A percentile compares a stretch with the other conserved stretches of the same genome.
phyloP scores from a whole-genome alignment of 1,140 invertebrate genomes.

The Aricia agestis region DNA sequence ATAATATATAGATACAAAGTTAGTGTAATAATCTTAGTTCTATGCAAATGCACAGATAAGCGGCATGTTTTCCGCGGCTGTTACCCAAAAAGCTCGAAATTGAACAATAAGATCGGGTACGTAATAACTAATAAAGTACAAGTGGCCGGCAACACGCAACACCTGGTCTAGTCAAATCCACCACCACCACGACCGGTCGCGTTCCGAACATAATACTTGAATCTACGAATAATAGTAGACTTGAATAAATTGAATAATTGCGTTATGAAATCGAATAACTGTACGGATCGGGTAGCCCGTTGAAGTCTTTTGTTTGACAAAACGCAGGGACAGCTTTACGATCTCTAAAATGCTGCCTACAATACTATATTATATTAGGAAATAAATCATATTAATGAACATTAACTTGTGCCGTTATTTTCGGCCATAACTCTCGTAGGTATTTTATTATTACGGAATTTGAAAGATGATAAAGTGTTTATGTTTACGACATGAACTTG shows the following conservation, averaged over 20 bases:
- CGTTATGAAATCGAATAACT: conserved; percentile 35
- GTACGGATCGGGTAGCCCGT: conserved; percentile 14
- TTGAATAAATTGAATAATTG: conserved; percentile 30
- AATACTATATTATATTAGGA: background rate
- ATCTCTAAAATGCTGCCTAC: background rate
- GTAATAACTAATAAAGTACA: conserved; percentile 6
- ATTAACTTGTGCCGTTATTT: background rate
- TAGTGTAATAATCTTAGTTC: no score
- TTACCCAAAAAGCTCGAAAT: background rate
- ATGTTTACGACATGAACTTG: no score
- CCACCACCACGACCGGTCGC: conserved; percentile 26
- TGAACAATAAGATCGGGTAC: conserved; percentile 7
- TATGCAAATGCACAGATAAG: background rate
- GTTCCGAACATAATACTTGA: conserved; percentile 22
- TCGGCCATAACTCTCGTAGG: no score
- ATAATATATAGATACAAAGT: no score
- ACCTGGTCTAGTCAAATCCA: conserved; percentile 30
- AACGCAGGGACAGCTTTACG: conserved; percentile 8
- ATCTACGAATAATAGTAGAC: no score
- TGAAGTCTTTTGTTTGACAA: conserved; percentile 10
- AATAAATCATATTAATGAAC: background rate
- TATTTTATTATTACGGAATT: no score
- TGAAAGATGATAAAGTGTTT: no score
- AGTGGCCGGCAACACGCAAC: conserved; percentile 22
- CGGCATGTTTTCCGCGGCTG: background rate